Base-by-base conservation (phyloP, 2,113 vertebrate genomes). In the Hiodon tergisus region DNA sequence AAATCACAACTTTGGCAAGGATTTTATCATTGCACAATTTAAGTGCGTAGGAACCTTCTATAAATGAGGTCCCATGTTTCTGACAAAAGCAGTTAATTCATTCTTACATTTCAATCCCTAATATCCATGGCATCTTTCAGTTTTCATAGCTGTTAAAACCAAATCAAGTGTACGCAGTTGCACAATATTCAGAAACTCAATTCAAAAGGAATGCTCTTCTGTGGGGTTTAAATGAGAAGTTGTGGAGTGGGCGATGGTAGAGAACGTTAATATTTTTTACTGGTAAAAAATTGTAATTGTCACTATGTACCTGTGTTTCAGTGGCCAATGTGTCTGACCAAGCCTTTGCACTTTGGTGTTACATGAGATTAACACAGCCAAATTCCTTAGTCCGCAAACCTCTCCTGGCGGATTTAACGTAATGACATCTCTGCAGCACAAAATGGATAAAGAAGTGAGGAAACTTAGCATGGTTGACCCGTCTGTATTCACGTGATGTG, bases 301-400 rank as follows among this genome's bases (percentile, higher is more conserved):
- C 46, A 31, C 50, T 58, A 47, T 72, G 70, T 72, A 61, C 11
- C 57, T 60, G 55, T 72, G 58, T 10, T 59, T 4, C 59, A 59
- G 5, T 72, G 57, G 70, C 47, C 70, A 72, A 60, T 61, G 69
- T 13, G 31, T 61, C 58, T 53, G 8, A 65, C 14, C 76, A 76
- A 82, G 81, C 83, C 85, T 84, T 85, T 80, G 77, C 84, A 84
- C 87, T 90, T 87, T 84, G 60, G 59, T 74, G 66, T 51, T 52
- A 68, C 48, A 61, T 54, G 77, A 65, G 52, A 70, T 78, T 63
- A 65, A 69, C 11, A 48, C 61, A 51, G 62, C 60, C 62, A 54
- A 46, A 16, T 54, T 66, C 48, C 50, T 66, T 54, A 47, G 60
- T 14, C 72, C 65, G 16, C 50, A 51, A 73, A 52, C 58, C 62